Evolutionary conservation across 1,140 invertebrate genomes (phyloP).

Genomic region (Stenopsyche tienmushanensis): DNA sequence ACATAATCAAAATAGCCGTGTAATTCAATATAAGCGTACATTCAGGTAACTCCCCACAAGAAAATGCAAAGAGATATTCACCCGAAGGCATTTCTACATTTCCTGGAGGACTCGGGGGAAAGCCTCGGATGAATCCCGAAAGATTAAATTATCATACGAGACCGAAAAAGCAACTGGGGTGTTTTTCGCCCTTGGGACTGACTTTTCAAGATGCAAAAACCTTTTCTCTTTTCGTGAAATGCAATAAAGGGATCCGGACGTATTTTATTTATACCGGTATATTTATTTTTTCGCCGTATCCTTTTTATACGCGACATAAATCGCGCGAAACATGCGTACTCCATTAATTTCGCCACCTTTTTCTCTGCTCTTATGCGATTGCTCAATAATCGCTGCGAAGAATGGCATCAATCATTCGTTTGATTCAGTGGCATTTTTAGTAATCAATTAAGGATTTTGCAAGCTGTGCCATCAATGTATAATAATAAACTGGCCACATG

Average conservation of each 20-base stretch:
- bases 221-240: conserved; percentile 19
- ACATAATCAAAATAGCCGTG: too few species aligned
- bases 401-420: too few species aligned
- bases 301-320: conserved; percentile 18
- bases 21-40: too few species aligned
- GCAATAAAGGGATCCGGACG: conserved; percentile 22
- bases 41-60: too few species aligned
- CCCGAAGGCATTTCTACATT: not conserved
- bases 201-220: conserved; percentile 23
- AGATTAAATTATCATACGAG: conserved; percentile 29
- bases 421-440: too few species aligned
- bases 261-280: conserved; percentile 23
- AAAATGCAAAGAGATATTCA: too few species aligned
- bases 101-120: not conserved
- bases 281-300: conserved; percentile 4
- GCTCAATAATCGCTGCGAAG: too few species aligned
- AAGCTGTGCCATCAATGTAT: too few species aligned
- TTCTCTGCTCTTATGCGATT: too few species aligned
- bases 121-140: conserved; percentile 14
- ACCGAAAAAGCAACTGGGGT: conserved; percentile 14
- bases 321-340: not conserved
- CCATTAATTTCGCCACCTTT: conserved; percentile 5
- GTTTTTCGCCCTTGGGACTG: conserved; percentile 4
- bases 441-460: too few species aligned
- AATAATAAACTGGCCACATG: too few species aligned